phyloP scores from a whole-genome alignment of 2,888 invertebrate species.

The Tholera decimalis region DNA sequence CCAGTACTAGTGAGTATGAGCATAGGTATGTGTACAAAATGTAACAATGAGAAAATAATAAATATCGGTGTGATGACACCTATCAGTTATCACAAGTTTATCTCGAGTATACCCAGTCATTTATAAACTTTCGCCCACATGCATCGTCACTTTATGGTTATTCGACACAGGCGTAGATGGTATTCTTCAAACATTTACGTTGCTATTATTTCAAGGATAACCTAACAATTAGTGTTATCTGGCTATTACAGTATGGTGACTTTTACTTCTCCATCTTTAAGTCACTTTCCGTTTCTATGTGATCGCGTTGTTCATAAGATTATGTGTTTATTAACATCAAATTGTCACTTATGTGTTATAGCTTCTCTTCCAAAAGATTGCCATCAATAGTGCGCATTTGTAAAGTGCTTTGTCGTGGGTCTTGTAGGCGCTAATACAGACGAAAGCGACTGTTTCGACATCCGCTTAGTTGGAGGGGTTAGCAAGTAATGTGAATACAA shows the following conservation, averaged over 20 bases:
- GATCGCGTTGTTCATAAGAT: not conserved
- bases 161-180: slow-evolving; percentile 18
- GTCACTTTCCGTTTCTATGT: not conserved
- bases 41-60: slow-evolving; percentile 26
- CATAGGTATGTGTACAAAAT: slow-evolving; percentile 10
- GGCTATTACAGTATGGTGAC: not conserved
- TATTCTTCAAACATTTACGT: slow-evolving; percentile 6
- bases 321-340: not conserved
- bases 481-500: too few species aligned
- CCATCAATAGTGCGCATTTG: not conserved
- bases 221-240: not conserved
- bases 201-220: not conserved
- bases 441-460: not conserved
- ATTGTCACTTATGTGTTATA: not conserved
- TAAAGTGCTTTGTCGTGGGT: not conserved
- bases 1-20: not conserved
- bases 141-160: slow-evolving; percentile 41
- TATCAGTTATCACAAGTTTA: slow-evolving; percentile 53
- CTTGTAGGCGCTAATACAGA: not conserved
- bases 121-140: slow-evolving; percentile 49
- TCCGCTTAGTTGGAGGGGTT: too few species aligned
- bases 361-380: not conserved
- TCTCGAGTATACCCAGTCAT: slow-evolving; percentile 53
- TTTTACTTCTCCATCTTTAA: not conserved
- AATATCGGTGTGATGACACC: slow-evolving; percentile 21